phyloP scores from a whole-genome alignment of 2,888 invertebrate genomes.

The Druceiella hillmani region DNA sequence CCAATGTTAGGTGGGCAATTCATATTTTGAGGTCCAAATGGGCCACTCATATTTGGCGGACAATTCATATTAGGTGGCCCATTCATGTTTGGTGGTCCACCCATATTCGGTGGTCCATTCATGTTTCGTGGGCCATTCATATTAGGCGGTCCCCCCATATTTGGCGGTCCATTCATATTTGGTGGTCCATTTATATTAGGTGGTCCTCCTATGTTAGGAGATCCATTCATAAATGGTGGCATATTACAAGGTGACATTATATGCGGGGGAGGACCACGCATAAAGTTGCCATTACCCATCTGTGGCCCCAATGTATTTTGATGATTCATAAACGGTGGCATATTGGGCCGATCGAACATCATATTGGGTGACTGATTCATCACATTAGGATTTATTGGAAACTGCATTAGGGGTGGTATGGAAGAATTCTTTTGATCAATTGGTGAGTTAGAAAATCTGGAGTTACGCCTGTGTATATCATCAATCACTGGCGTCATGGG shows the following conservation, averaged over 20 bases:
- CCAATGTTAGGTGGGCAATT: constrained; percentile 4
- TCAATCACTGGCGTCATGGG: constrained; percentile 34
- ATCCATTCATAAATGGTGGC: no score
- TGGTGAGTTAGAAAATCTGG: no score
- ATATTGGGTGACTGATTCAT: no score
- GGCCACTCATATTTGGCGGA: constrained; percentile 33
- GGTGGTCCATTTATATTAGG: no score
- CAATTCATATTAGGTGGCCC: constrained; percentile 42
- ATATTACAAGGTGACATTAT: no score
- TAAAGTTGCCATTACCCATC: no score
- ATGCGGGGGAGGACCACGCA: no score
- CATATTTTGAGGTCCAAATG: constrained; percentile 17
- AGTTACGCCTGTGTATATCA: constrained; percentile 32
- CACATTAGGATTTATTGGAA: constrained; percentile 35
- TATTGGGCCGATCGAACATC: constrained; percentile 19
- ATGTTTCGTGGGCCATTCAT: no score
- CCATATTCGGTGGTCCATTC: constrained; percentile 33
- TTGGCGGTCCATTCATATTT: constrained; percentile 8
- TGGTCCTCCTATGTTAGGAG: no score
- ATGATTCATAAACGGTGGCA: no score
- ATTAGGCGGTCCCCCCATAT: constrained; percentile 10
- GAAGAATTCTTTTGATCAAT: constrained; percentile 20
- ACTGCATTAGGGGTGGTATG: constrained; percentile 41
- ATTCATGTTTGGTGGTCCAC: constrained; percentile 37
- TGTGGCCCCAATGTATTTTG: no score